Evolutionary conservation across 2,888 invertebrate species (phyloP).

Genomic region (Diaphora mendica): DNA sequence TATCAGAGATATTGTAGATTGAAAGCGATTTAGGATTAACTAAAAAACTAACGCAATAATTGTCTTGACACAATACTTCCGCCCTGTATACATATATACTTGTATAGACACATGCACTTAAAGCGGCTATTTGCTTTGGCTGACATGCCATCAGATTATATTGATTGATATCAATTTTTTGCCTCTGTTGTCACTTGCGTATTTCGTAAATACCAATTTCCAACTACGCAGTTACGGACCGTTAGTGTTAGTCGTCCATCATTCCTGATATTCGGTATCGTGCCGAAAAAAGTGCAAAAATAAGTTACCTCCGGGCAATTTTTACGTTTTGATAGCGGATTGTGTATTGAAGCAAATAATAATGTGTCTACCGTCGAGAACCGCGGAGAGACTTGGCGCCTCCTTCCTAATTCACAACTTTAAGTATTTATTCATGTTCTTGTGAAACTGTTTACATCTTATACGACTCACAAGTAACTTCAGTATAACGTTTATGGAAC

Average conservation of each 20-base stretch:
- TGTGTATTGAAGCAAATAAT: slow-evolving; percentile 65
- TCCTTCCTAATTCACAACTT: slow-evolving; percentile 52
- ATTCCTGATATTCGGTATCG: slow-evolving; percentile 59
- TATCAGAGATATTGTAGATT: no score
- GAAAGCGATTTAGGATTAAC: no score
- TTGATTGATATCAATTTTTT: slow-evolving; percentile 75
- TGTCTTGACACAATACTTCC: background rate
- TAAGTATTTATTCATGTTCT: slow-evolving; percentile 53
- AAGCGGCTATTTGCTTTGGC: slow-evolving; percentile 52
- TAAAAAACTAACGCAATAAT: background rate
- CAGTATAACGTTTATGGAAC: slow-evolving; percentile 28
- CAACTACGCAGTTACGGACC: slow-evolving; percentile 46
- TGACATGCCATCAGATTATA: slow-evolving; percentile 62
- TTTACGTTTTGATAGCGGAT: slow-evolving; percentile 58
- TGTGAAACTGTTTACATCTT: slow-evolving; percentile 45
- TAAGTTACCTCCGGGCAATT: slow-evolving; percentile 50
- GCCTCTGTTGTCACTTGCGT: slow-evolving; percentile 44
- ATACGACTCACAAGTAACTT: slow-evolving; percentile 36
- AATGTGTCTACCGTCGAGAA: slow-evolving; percentile 60
- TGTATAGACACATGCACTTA: slow-evolving; percentile 62
- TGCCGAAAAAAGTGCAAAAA: slow-evolving; percentile 55
- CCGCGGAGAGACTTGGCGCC: slow-evolving; percentile 45
- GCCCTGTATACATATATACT: slow-evolving; percentile 16
- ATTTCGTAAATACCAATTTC: slow-evolving; percentile 42
- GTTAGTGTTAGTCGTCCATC: slow-evolving; percentile 65